phyloP scores from a whole-genome alignment of 2,888 invertebrate species.

The Phortica okadai region DNA sequence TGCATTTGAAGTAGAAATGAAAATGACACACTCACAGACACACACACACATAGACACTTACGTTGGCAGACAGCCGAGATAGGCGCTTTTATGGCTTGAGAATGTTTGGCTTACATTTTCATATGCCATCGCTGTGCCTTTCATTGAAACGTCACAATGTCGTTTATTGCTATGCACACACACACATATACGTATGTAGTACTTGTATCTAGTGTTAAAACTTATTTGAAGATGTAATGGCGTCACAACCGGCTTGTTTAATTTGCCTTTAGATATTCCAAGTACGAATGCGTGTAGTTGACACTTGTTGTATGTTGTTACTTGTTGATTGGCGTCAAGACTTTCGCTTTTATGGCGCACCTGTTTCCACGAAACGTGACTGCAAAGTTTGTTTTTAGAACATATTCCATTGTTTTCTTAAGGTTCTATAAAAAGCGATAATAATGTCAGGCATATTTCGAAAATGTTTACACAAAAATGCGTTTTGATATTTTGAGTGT shows the following conservation, averaged over 20 bases:
- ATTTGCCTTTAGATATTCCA: slow-evolving; percentile 34
- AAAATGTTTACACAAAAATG: too few species aligned
- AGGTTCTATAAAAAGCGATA: too few species aligned
- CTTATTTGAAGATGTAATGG: slow-evolving; percentile 14
- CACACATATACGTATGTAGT: neutral
- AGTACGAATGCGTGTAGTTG: slow-evolving; percentile 50
- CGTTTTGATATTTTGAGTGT: too few species aligned
- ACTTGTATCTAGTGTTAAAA: slow-evolving; percentile 27
- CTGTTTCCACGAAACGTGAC: slow-evolving; percentile 59
- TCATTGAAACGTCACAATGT: neutral
- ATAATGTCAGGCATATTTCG: too few species aligned
- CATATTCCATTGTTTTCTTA: too few species aligned
- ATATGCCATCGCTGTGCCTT: neutral
- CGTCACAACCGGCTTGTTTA: slow-evolving; percentile 25
- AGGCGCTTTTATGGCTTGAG: slow-evolving; percentile 46
- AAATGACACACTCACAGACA: slow-evolving; percentile 51
- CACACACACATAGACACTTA: slow-evolving; percentile 28
- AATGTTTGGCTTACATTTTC: neutral
- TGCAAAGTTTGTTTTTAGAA: slow-evolving; percentile 22
- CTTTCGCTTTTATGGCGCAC: slow-evolving; percentile 68
- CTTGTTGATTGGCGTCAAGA: slow-evolving; percentile 67
- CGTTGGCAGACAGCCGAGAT: slow-evolving; percentile 15
- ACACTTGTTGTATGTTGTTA: slow-evolving; percentile 57
- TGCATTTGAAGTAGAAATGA: slow-evolving; percentile 65
- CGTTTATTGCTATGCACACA: neutral